Percentiles rank a stretch among this genome's conserved stretches.
phyloP scores from a whole-genome alignment of 2,113 vertebrate species.

The Herpailurus yagouaroundi region DNA sequence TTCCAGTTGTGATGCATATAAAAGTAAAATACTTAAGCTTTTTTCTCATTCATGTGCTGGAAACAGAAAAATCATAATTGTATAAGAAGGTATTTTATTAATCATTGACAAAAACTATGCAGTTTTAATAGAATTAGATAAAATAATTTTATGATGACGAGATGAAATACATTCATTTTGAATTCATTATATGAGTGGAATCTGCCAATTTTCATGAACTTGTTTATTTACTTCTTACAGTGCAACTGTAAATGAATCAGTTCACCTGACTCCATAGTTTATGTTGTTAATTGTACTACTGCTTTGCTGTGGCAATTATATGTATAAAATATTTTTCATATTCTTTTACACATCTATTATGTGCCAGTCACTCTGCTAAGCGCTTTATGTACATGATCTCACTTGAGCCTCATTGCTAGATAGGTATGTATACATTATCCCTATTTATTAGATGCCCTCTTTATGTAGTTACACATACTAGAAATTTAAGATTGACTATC shows the following conservation, averaged over 20 bases:
- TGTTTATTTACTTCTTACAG: background rate
- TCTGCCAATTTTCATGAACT: background rate
- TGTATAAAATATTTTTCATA: background rate
- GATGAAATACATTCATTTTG: background rate
- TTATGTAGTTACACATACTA: background rate
- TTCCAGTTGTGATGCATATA: background rate
- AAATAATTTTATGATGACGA: background rate
- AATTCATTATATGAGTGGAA: background rate
- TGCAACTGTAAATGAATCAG: background rate
- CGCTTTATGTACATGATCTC: background rate
- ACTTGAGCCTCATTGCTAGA: background rate
- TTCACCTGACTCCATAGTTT: background rate
- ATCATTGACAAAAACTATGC: background rate
- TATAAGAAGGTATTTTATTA: background rate
- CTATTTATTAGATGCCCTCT: background rate
- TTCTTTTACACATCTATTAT: background rate
- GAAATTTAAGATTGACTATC: background rate
- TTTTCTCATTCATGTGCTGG: background rate
- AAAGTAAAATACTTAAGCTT: background rate
- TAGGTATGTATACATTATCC: background rate
- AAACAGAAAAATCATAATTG: background rate
- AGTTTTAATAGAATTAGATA: conserved; percentile 20
- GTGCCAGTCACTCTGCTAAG: background rate
- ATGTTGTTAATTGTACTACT: background rate
- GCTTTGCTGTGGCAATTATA: background rate